Evolutionary conservation across 2,113 vertebrate species (phyloP).

Genomic region (Cricetomys ansorgei): DNA sequence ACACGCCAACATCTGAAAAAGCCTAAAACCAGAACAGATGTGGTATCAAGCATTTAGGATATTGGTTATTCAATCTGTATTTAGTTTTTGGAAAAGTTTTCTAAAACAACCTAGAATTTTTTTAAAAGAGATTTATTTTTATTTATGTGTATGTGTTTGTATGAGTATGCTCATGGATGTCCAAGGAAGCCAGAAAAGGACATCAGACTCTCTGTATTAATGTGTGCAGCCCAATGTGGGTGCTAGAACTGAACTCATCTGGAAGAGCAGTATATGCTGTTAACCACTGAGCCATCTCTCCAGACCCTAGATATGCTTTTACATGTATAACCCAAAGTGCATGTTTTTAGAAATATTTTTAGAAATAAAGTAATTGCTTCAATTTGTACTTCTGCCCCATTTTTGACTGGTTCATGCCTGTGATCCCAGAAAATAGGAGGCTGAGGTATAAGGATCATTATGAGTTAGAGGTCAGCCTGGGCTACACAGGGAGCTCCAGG

Average conservation of each 20-base stretch:
- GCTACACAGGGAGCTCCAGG: neutral
- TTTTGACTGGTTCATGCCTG: neutral
- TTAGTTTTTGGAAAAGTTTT: neutral
- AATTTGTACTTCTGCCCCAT: neutral
- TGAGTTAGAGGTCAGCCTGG: neutral
- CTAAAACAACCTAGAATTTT: neutral
- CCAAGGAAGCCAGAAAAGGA: neutral
- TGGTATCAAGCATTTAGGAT: neutral
- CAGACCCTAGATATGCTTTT: no score
- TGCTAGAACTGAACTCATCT: neutral
- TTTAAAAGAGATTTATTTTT: neutral
- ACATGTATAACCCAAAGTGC: neutral
- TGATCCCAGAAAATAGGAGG: neutral
- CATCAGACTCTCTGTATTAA: neutral
- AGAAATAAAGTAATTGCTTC: neutral
- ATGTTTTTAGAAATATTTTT: neutral
- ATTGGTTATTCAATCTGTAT: neutral
- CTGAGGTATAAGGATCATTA: neutral
- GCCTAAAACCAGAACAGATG: neutral
- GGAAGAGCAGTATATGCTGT: neutral
- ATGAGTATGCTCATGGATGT: neutral
- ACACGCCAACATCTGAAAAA: neutral
- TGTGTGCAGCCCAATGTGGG: no score
- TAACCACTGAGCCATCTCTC: neutral
- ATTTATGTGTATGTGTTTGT: neutral